Base-by-base conservation (phyloP, 2,113 vertebrate species). In the Riparia riparia region DNA sequence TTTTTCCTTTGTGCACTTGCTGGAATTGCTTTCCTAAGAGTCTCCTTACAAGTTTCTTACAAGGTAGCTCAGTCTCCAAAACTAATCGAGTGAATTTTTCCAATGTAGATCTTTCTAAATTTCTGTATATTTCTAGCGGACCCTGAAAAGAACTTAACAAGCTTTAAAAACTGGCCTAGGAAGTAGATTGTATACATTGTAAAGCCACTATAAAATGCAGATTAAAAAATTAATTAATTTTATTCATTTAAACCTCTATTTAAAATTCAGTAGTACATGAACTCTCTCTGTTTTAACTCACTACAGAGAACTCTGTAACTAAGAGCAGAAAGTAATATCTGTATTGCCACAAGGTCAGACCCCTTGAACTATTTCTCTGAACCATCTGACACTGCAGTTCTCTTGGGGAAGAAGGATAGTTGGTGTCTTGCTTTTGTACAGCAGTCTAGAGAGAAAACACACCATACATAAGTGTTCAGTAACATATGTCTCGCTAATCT, bases 401-500 rank as follows among this genome's bases (percentile, higher is more conserved):
- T 61, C 45, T 28, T 84, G 51, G 34, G 76, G 29, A 88, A 66
- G 44, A 81, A 11, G 14, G 10, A 8, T 54, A 9, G 32, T 56
- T 76, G 65, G 34, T 70, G 31, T 80, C 79, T 83, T 82, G 72
- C 20, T 71, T 85, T 95, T 84, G 16, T 74, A 51, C 49, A 86
- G 37, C n/a, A 76, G 45, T 34, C 44, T 41, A 54, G 86, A 84
- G 88, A 71, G 90, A 89, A 86, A 92, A 39, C 6, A 11, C 56
- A 34, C 45, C 41, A 28, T 65, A 57, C 21, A n/a, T 57, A 79
- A 78, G 5, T 86, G 88, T 72, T 88, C n/a, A n/a, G 82, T 49
- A 92, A 69, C 95, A 92, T 89, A 92, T 90, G 88, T 93, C 88
- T 93, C 54, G 89, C 37, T 96, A 39, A 95, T 96, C 86, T 94